Percentiles rank a stretch among this genome's conserved stretches.
Conservation (phyloP, 2,113 vertebrate species). For the Lepisosteus osseus region DNA sequence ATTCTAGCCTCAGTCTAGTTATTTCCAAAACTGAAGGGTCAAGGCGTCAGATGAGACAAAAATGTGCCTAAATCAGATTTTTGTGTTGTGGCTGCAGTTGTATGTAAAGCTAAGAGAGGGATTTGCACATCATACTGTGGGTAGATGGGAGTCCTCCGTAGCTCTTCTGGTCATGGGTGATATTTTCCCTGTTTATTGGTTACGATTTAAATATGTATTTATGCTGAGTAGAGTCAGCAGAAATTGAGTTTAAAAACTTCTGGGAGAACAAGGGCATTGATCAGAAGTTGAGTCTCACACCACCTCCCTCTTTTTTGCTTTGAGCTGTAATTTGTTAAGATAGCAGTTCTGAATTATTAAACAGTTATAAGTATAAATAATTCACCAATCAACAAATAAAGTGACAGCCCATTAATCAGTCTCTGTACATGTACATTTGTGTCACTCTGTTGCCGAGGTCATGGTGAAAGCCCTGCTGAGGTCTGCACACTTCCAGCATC, state of each 20-base stretch:
- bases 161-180: not conserved
- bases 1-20: not conserved
- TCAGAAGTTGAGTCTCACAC: constrained; percentile 49
- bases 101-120: not conserved
- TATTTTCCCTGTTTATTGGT: not conserved
- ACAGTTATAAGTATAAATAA: constrained; percentile 86
- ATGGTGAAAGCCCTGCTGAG: constrained; percentile 34
- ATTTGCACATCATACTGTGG: not conserved
- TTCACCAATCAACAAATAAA: constrained; percentile 86
- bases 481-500: constrained; percentile 37
- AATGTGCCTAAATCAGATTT: not conserved
- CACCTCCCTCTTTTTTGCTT: constrained; percentile 69
- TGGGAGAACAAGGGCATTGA: constrained; percentile 57
- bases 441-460: constrained; percentile 29
- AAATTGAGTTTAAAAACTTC: constrained; percentile 53
- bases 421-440: constrained; percentile 38
- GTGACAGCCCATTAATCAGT: constrained; percentile 90
- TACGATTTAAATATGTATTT: constrained; percentile 5
- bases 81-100: not conserved
- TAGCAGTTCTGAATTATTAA: constrained; percentile 87
- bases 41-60: not conserved
- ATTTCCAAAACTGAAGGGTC: not conserved
- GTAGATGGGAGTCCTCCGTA: not conserved
- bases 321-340: constrained; percentile 77
- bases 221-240: constrained; percentile 59